Base-by-base conservation (phyloP, 2,797 vertebrate genomes). In the Eremophila alpestris region DNA sequence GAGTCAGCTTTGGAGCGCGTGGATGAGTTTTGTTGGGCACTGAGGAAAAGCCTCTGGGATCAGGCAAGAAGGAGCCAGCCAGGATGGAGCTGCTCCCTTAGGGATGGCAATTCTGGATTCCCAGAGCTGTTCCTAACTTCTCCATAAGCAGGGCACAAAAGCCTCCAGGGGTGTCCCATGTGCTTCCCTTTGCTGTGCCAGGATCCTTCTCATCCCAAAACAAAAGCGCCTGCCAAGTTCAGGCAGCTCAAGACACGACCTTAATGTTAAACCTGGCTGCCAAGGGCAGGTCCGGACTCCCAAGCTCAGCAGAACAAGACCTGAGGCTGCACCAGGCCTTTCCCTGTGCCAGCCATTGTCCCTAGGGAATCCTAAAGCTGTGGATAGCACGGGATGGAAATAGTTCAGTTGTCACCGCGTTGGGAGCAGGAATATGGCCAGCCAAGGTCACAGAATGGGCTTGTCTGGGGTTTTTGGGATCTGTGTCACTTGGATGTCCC, bases 101-200 rank as follows among this genome's bases (percentile, higher is more conserved):
- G 16, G 62, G 51, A 19, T 54, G 18, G 49, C 9, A 40, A 4
- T 75, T 12, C 6, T 71, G 64, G 10, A 24, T 83, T 84, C 26
- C 32, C 24, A 36, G 19, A 5, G 40, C 21, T 59, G 26, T 83
- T 63, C 34, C 14, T 29, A 29, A 36, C 5, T 89, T 54, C 18
- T 55, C 48, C 45, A 8, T 13, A 23, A 77, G 27, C 48, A 58
- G 55, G 34, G 17, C 41, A 27, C 22, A 34, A 74, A 94, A 70
- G 11, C 17, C 12, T 75, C 49, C 32, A 24, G 1, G 56, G 26
- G 3, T 58, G 24, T 71, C 16, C 32, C 51, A 54, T 0, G 0
- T 60, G 34, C 34, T 52, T 70, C 12, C 14, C n/a, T 79, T 75
- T 58, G 7, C 55, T 24, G 0, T 69, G 48, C 29, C 55, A 60